Conservation (phyloP, 2,888 invertebrate species). For the Tetragonula carbonaria region DNA sequence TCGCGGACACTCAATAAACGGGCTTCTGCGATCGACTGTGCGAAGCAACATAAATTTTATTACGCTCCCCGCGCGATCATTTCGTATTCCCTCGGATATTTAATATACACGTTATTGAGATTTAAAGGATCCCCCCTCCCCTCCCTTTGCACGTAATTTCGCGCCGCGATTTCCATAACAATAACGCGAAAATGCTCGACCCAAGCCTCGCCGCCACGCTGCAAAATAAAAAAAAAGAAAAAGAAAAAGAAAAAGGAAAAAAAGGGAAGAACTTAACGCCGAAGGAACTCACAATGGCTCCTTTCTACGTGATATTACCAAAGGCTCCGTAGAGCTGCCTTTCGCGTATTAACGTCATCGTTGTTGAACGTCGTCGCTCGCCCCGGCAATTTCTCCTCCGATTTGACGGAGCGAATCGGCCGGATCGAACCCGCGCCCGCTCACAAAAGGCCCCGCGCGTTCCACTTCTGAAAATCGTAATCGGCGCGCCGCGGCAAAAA, state of each 20-base stretch:
- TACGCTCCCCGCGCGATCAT: not conserved
- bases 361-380: not conserved
- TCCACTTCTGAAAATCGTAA: slow-evolving; percentile 33
- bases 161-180: not conserved
- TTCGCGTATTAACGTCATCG: not conserved
- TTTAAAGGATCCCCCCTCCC: not conserved
- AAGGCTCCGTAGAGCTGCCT: not conserved
- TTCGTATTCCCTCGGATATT: not conserved
- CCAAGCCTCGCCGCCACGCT: not conserved
- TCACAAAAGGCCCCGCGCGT: slow-evolving; percentile 17
- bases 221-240: too few species aligned
- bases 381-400: slow-evolving; percentile 20
- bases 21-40: not conserved
- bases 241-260: too few species aligned
- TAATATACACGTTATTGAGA: slow-evolving; percentile 1
- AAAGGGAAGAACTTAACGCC: not conserved
- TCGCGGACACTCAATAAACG: too few species aligned
- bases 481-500: slow-evolving; percentile 14
- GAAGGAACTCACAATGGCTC: not conserved
- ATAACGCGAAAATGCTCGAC: not conserved
- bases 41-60: not conserved
- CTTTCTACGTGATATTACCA: not conserved
- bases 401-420: slow-evolving; percentile 27
- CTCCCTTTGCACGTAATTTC: not conserved
- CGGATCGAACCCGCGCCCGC: slow-evolving; percentile 5